Percentiles rank a stretch among this genome's conserved stretches.
Conservation (phyloP, 2,797 vertebrate genomes). For the Anguilla marmorata region DNA sequence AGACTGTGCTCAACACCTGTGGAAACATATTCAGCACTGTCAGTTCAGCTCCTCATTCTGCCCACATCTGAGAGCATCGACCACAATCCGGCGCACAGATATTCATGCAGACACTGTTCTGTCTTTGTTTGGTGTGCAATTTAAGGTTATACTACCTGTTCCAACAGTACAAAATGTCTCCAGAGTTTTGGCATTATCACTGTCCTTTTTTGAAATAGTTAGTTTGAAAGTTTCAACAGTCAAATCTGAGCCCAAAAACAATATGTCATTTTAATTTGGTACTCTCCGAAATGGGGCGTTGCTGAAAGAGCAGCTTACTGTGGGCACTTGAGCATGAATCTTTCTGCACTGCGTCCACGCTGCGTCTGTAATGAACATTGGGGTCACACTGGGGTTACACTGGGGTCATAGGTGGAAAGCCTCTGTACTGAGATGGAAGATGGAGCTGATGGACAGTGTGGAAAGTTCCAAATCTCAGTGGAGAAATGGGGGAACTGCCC, state of each 20-base stretch:
- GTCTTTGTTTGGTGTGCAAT: neutral
- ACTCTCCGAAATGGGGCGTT: neutral
- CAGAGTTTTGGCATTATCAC: neutral
- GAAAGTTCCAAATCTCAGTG: neutral
- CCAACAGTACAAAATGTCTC: neutral
- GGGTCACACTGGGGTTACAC: neutral
- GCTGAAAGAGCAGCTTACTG: neutral
- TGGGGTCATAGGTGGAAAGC: neutral
- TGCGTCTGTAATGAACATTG: neutral
- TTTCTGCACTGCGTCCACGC: neutral
- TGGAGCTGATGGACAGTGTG: neutral
- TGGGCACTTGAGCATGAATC: neutral
- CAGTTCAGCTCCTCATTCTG: neutral
- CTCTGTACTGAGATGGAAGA: neutral
- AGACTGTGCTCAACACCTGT: neutral
- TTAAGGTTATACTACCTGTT: neutral
- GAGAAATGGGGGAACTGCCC: neutral
- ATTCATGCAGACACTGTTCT: neutral
- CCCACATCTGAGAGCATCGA: neutral
- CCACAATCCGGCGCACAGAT: neutral
- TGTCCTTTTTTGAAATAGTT: neutral
- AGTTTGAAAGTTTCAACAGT: neutral
- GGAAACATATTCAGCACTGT: neutral
- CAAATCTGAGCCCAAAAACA: neutral
- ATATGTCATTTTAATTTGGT: neutral